A percentile compares a stretch with the other conserved stretches of the same genome.
These are phyloP conservation scores for Andrena minutula DNA, from an alignment of 2,888 invertebrate species.

Conservation along the genomic window DNA sequence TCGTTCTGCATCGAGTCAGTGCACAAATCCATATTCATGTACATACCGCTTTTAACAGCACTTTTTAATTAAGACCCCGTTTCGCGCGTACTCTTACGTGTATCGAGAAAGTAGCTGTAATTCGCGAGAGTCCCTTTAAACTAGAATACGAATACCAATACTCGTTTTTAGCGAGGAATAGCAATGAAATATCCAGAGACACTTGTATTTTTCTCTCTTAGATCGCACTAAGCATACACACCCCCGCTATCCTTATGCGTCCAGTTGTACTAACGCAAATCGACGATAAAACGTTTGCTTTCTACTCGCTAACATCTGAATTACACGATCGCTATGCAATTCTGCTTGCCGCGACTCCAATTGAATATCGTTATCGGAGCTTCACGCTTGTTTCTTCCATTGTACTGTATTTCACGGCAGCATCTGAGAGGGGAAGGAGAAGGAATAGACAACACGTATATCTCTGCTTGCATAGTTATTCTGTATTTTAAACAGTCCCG, in stretches of 20 bases:
- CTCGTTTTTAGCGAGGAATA: not conserved
- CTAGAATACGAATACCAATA: slow-evolving; percentile 20
- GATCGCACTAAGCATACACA: slow-evolving; percentile 65
- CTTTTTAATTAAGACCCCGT: slow-evolving; percentile 9
- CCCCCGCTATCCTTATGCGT: slow-evolving; percentile 79
- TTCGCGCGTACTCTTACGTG: not conserved
- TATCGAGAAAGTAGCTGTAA: not conserved
- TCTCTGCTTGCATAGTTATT: slow-evolving; percentile 68
- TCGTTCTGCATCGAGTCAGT: slow-evolving; percentile 26
- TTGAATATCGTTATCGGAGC: slow-evolving; percentile 59
- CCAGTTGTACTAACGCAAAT: slow-evolving; percentile 81
- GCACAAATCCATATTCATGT: slow-evolving; percentile 46
- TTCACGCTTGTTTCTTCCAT: slow-evolving; percentile 74
- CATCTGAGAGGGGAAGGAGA: slow-evolving; percentile 88
- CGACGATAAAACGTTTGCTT: slow-evolving; percentile 55
- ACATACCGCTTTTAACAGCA: slow-evolving; percentile 22
- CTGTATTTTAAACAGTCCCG: slow-evolving; percentile 28
- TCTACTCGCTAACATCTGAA: slow-evolving; percentile 40
- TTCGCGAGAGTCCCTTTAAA: slow-evolving; percentile 10
- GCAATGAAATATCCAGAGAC: not conserved
- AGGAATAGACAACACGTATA: slow-evolving; percentile 83
- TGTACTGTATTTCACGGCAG: slow-evolving; percentile 87
- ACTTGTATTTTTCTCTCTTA: slow-evolving; percentile 38
- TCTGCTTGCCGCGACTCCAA: slow-evolving; percentile 31
- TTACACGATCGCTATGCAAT: slow-evolving; percentile 26